Evolutionary conservation across 2,888 invertebrate species (phyloP).

Genomic region (Furcula furcula): DNA sequence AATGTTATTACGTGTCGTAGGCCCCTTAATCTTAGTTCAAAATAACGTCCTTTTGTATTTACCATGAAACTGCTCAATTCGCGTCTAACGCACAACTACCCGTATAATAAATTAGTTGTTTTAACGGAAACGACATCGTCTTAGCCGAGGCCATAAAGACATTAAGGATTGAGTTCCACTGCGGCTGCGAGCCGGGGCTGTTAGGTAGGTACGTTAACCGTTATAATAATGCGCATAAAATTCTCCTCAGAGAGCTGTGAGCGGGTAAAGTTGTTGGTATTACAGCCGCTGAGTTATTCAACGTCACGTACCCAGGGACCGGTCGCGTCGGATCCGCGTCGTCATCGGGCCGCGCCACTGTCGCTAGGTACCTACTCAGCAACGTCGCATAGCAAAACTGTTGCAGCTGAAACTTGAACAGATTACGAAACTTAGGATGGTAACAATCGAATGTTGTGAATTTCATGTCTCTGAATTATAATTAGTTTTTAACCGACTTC

Average conservation of each 20-base stretch:
- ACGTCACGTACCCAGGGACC: constrained; percentile 54
- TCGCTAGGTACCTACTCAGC: constrained; percentile 20
- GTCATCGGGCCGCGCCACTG: constrained; percentile 13
- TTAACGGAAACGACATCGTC: constrained; percentile 50
- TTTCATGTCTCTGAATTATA: constrained; percentile 16
- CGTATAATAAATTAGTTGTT: constrained; percentile 59
- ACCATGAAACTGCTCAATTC: constrained; percentile 36
- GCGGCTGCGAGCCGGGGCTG: constrained; percentile 32
- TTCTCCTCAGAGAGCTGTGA: constrained; percentile 53
- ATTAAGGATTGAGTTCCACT: constrained; percentile 52
- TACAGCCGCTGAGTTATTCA: constrained; percentile 64
- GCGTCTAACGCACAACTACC: constrained; percentile 37
- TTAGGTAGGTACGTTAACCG: constrained; percentile 44
- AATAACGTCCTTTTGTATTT: constrained; percentile 29
- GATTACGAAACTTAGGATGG: constrained; percentile 25
- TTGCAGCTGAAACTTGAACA: constrained; percentile 20
- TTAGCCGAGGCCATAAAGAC: constrained; percentile 55
- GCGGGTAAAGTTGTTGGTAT: constrained; percentile 55
- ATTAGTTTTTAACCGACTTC: too few relatives aligned
- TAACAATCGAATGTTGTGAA: constrained; percentile 26
- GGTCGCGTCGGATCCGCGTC: constrained; percentile 33
- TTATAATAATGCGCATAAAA: constrained; percentile 69
- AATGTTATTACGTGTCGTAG: not conserved
- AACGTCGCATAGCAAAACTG: constrained; percentile 22
- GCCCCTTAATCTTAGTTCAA: not conserved